Percentiles rank a stretch among this genome's conserved stretches.
Evolutionary conservation across 1,140 invertebrate genomes (phyloP).

Genomic region (Drosophila murphyi): DNA sequence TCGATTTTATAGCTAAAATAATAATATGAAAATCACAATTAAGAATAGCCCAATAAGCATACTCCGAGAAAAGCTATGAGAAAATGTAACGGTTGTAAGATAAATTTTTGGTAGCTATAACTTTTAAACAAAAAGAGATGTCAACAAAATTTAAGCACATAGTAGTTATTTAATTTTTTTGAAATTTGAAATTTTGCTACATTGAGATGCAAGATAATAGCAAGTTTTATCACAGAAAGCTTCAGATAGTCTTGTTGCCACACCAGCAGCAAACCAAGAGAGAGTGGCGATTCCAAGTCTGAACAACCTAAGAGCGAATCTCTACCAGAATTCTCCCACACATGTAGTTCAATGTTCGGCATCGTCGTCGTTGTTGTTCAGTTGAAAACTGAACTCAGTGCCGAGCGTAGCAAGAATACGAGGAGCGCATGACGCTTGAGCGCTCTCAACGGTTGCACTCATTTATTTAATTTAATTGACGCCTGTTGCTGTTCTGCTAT

Average conservation of each 20-base stretch:
- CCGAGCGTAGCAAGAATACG: constrained; percentile 18
- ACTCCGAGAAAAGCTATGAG: too few relatives aligned
- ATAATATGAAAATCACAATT: too few relatives aligned
- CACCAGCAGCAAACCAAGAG: constrained; percentile 8
- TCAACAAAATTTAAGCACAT: too few relatives aligned
- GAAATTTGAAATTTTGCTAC: not conserved
- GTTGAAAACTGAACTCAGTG: constrained; percentile 49
- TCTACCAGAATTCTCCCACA: constrained; percentile 23
- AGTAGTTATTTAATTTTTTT: not conserved
- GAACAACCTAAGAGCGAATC: not conserved
- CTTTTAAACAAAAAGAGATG: too few relatives aligned
- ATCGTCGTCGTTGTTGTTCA: constrained; percentile 36
- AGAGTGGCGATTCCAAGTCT: constrained; percentile 1
- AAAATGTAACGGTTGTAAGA: too few relatives aligned
- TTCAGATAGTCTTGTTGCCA: constrained; percentile 7
- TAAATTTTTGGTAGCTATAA: too few relatives aligned
- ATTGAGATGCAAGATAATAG: not conserved
- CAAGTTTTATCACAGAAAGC: constrained; percentile 26
- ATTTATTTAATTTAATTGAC: constrained; percentile 71
- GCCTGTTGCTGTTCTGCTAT: constrained; percentile 41
- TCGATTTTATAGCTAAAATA: too few relatives aligned
- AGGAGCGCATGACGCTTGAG: constrained; percentile 22
- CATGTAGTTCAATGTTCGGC: constrained; percentile 30
- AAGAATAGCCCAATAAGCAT: too few relatives aligned
- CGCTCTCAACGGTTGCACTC: constrained; percentile 47